Evolutionary conservation across 2,113 vertebrate species (phyloP).

Genomic region (Acrocephalus arundinaceus): DNA sequence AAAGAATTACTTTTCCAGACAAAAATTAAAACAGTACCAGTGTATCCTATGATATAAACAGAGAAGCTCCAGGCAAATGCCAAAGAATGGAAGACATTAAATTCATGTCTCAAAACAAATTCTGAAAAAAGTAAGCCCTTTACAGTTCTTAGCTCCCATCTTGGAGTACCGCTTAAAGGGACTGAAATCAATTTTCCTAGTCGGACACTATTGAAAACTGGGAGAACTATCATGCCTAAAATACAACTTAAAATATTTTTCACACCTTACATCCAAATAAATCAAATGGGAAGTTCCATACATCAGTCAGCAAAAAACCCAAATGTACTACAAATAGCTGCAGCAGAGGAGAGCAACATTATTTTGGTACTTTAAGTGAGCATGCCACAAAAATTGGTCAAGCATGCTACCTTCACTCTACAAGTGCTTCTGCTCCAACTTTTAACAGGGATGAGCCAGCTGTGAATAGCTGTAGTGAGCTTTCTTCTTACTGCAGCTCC

Average conservation of each 20-base stretch:
- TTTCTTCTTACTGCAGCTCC: neutral
- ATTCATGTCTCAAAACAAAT: neutral
- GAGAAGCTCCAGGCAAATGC: neutral
- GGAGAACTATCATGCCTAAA: neutral
- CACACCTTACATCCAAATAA: neutral
- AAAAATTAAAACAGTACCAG: neutral
- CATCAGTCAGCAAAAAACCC: neutral
- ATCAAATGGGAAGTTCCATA: neutral
- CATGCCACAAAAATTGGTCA: neutral
- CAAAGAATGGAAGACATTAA: neutral
- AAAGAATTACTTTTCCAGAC: neutral
- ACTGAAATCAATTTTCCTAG: neutral
- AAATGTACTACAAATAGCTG: neutral
- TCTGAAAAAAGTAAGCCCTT: neutral
- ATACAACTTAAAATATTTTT: neutral
- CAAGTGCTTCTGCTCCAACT: neutral
- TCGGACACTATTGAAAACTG: neutral
- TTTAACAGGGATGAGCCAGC: neutral
- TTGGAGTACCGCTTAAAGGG: neutral
- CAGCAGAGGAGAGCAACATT: neutral
- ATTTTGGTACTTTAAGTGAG: neutral
- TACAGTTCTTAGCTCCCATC: neutral
- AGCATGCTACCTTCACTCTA: neutral
- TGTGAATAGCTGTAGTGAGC: neutral
- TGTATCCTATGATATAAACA: neutral